Evolutionary conservation across 2,797 vertebrate species (phyloP).

Genomic region (Pangasius sanitwongsei): DNA sequence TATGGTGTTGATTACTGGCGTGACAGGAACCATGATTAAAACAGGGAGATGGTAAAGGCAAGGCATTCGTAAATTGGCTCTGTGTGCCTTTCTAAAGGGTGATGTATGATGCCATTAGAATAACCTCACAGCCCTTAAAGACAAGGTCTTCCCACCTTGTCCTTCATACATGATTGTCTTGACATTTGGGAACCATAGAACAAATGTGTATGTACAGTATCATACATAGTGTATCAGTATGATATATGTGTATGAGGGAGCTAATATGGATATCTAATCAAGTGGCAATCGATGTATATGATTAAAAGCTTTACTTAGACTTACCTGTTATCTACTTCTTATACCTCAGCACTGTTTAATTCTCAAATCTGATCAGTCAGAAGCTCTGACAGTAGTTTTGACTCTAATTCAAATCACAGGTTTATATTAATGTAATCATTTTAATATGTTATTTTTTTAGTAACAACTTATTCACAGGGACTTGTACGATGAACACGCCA

Average conservation of each 20-base stretch:
- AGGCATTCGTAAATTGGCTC: slow-evolving; percentile 80
- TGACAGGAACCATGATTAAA: slow-evolving; percentile 84
- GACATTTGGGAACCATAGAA: slow-evolving; percentile 69
- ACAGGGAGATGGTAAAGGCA: slow-evolving; percentile 81
- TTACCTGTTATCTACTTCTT: no score
- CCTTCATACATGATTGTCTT: slow-evolving; percentile 79
- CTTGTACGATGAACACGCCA: not conserved
- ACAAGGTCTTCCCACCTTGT: slow-evolving; percentile 80
- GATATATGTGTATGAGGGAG: slow-evolving; percentile 5
- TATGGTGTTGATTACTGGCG: slow-evolving; percentile 80
- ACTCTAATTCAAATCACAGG: not conserved
- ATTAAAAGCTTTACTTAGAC: not conserved
- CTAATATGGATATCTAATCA: not conserved
- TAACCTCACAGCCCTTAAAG: slow-evolving; percentile 81
- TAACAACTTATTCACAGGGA: not conserved
- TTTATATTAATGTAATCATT: not conserved
- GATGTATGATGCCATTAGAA: slow-evolving; percentile 83
- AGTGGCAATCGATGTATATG: not conserved
- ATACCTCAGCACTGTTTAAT: not conserved
- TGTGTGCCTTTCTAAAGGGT: slow-evolving; percentile 80
- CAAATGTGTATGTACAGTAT: slow-evolving; percentile 43
- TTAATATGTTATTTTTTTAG: not conserved
- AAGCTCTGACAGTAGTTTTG: not conserved
- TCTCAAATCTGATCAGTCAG: not conserved
- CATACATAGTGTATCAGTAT: not conserved